Base-by-base conservation (phyloP, 1,140 invertebrate species). In the Bacillus rossius region DNA sequence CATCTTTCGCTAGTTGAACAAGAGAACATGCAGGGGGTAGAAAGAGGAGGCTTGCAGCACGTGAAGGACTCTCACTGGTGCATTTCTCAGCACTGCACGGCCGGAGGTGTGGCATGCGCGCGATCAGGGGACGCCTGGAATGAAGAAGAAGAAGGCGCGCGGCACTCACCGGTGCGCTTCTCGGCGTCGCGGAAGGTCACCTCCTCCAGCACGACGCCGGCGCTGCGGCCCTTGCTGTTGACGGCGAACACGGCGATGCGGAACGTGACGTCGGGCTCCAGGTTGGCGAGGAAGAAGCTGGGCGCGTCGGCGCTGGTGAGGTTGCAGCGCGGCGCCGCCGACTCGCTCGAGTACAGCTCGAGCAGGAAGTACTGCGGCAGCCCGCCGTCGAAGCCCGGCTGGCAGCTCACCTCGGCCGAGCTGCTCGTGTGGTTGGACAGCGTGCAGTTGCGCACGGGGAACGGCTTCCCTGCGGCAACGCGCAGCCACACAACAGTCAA, bases 351-450 rank as follows among this genome's bases (percentile, higher is more conserved):
- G 74, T 86, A 90, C 8, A 91, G 79, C 71, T 91, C 88, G n/a
- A 91, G 77, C 19, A 89, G 72, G 70, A 92, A 92, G 61, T 78
- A 78, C 74, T 92, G 90, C 22, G 87, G 84, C 51, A 92, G 79
- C 43, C 91, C 91, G n/a, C 91, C 91, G 71, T 92, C 89, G 72
- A 89, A 90, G 23, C 88, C 88, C 8, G 87, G 74, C 57, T 84
- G 77, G 69, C 91, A 93, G 48, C 72, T 78, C 17, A 93, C 83
- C 65, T 88, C 85, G 17, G 90, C 85, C 8, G 84, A 86, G 50
- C 80, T 86, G 61, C 81, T 81, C 4, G 87, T 89, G 67, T 87
- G 82, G 69, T 89, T 91, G 57, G 81, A 82, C 54, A 89, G 73
- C 1, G 83, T 81, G 68, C 88, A 91, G 73, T 89, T 91, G 29